phyloP scores from a whole-genome alignment of 2,797 vertebrate genomes.

The Gallinago stenura region DNA sequence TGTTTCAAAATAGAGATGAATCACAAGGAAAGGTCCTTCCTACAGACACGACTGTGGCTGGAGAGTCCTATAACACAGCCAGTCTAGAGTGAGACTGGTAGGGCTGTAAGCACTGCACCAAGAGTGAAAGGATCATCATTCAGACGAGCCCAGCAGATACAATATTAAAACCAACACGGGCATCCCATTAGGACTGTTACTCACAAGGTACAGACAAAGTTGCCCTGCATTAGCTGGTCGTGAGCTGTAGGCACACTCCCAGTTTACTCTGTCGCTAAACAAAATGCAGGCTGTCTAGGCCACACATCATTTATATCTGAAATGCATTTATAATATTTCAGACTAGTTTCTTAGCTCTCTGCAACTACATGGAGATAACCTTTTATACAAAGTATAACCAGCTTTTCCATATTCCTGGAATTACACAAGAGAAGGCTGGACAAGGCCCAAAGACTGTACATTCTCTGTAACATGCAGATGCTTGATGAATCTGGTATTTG shows the following conservation, averaged over 20 bases:
- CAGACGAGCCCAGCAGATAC: neutral
- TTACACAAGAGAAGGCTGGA: neutral
- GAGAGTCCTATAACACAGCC: neutral
- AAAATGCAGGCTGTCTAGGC: neutral
- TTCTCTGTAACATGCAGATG: neutral
- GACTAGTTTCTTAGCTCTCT: neutral
- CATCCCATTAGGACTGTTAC: neutral
- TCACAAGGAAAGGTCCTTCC: neutral
- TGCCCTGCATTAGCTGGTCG: neutral
- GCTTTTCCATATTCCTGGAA: neutral
- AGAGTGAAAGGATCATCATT: neutral
- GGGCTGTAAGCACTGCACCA: neutral
- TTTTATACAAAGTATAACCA: neutral
- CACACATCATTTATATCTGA: neutral
- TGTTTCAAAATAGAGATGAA: neutral
- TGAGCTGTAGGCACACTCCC: neutral
- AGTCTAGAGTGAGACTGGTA: neutral
- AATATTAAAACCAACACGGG: neutral
- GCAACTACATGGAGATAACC: neutral
- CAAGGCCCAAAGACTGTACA: neutral
- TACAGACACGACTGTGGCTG: neutral
- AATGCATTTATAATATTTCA: neutral
- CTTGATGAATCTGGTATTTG: constrained; percentile 25
- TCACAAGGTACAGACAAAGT: neutral
- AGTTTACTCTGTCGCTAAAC: neutral